A percentile compares a stretch with the other conserved stretches of the same genome.
These are phyloP conservation scores for Lasioglossum figueresi DNA, from an alignment of 2,888 invertebrate genomes.

Conservation along the genomic window DNA sequence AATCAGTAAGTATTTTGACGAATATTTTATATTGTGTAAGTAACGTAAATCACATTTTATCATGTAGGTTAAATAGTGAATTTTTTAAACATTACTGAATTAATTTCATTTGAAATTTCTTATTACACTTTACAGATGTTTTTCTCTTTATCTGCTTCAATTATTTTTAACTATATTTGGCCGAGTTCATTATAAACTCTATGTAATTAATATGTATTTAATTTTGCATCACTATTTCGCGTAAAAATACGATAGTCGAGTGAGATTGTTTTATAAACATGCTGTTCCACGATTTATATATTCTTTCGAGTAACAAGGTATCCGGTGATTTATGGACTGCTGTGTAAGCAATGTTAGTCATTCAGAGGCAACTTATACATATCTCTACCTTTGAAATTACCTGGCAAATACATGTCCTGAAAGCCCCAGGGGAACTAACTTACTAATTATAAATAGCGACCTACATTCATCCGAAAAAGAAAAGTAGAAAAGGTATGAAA, in stretches of 20 bases:
- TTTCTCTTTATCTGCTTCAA: background rate
- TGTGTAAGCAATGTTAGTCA: background rate
- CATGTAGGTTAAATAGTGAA: background rate
- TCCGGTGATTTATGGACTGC: background rate
- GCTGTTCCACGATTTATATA: background rate
- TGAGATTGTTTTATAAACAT: background rate
- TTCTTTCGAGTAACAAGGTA: background rate
- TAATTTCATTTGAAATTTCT: background rate
- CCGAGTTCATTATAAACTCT: background rate
- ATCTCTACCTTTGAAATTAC: background rate
- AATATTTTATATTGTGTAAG: no score
- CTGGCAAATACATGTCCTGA: background rate
- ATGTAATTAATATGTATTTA: background rate
- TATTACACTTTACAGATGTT: background rate
- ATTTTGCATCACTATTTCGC: background rate
- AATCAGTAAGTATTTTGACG: no score
- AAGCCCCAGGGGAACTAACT: background rate
- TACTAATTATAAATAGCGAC: slow-evolving; percentile 13
- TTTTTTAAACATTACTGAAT: background rate
- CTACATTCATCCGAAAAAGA: background rate
- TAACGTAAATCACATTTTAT: background rate
- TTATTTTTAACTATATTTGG: background rate
- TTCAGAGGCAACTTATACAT: background rate
- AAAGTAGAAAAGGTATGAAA: background rate
- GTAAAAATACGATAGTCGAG: background rate